phyloP scores from a whole-genome alignment of 2,113 vertebrate species.

The Bombycilla garrulus region DNA sequence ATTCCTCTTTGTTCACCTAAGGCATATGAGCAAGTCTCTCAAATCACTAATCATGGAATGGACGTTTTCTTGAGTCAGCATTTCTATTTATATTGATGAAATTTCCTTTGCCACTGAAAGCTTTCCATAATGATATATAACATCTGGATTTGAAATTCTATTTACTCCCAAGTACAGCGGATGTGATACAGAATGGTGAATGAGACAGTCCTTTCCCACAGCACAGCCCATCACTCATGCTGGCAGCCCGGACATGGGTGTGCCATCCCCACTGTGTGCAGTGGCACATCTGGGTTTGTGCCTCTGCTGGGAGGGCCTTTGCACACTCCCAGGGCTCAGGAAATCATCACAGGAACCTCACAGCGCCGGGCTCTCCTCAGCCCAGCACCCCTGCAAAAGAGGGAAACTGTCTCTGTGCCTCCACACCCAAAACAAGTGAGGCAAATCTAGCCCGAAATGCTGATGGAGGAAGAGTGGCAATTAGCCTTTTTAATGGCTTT shows the following conservation, averaged over 20 bases:
- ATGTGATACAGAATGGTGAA: not conserved
- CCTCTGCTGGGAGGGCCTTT: not conserved
- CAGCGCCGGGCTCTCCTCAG: not conserved
- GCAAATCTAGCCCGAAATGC: not conserved
- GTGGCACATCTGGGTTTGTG: not conserved
- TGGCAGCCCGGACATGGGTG: not conserved
- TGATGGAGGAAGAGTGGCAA: not conserved
- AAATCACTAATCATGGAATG: not conserved
- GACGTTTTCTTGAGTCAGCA: not conserved
- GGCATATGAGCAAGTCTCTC: not conserved
- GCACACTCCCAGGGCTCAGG: accelerated
- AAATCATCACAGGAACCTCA: not conserved
- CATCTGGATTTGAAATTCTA: not conserved
- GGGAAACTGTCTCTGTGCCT: not conserved
- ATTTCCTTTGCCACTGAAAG: not conserved
- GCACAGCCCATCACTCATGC: not conserved
- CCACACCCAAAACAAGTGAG: not conserved
- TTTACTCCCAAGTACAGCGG: not conserved
- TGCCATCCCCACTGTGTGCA: accelerated
- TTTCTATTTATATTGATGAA: not conserved
- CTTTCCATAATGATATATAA: not conserved
- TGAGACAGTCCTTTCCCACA: not conserved
- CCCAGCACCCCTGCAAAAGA: not conserved
- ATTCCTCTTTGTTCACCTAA: not conserved
- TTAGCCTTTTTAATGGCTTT: not conserved